phyloP scores from a whole-genome alignment of 1,140 invertebrate genomes.

The Drosophila tsacasi region DNA sequence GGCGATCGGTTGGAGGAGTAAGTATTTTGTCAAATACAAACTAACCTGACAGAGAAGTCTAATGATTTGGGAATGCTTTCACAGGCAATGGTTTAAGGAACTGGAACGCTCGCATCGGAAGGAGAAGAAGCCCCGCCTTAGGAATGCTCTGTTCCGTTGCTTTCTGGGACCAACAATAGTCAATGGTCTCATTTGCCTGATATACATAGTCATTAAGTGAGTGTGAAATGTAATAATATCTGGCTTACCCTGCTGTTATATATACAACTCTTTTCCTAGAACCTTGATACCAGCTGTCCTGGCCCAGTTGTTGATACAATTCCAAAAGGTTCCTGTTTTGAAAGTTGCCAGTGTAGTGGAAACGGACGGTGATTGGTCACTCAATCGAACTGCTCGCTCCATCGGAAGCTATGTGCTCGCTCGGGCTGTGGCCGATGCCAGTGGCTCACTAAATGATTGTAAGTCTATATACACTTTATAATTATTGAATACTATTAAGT shows the following conservation, averaged over 20 bases:
- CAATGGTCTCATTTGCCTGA: slow-evolving; percentile 85
- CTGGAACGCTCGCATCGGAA: slow-evolving; percentile 76
- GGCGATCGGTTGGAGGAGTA: slow-evolving; percentile 84
- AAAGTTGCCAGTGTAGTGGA: not conserved
- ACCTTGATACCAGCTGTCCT: slow-evolving; percentile 86
- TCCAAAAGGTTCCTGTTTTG: slow-evolving; percentile 49
- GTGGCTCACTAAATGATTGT: slow-evolving; percentile 13
- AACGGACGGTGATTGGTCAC: not conserved
- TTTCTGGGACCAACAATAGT: slow-evolving; percentile 85
- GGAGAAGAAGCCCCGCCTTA: slow-evolving; percentile 82
- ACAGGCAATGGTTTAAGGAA: slow-evolving; percentile 87
- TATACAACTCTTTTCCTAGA: slow-evolving; percentile 48
- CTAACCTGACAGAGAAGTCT: not conserved
- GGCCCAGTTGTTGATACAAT: slow-evolving; percentile 84
- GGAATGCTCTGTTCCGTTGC: slow-evolving; percentile 85
- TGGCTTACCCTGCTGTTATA: not conserved
- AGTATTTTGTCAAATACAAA: slow-evolving; percentile 18
- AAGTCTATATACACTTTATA: not conserved
- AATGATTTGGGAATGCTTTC: slow-evolving; percentile 28
- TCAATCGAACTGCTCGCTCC: slow-evolving; percentile 56
- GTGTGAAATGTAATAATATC: slow-evolving; percentile 10
- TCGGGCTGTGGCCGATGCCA: slow-evolving; percentile 11
- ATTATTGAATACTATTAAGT: too few species aligned
- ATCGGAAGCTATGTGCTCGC: slow-evolving; percentile 23
- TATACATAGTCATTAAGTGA: slow-evolving; percentile 85